These are phyloP conservation scores for Andinoacara biseriatus DNA, from an alignment of 2,113 vertebrate genomes.

Conservation along the genomic window DNA sequence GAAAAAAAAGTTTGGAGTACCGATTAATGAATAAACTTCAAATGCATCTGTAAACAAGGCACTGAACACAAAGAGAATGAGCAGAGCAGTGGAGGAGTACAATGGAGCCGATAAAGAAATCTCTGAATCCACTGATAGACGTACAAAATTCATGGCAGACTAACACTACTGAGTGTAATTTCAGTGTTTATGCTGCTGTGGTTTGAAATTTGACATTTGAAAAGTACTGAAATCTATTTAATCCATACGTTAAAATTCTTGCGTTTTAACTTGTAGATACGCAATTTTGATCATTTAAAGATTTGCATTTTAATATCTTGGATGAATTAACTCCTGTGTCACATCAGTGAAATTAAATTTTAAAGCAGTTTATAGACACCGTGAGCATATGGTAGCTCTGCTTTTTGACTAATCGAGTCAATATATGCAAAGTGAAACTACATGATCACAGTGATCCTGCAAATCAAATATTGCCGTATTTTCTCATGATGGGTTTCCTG, in stretches of 20 bases:
- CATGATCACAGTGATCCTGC: neutral
- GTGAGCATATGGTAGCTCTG: neutral
- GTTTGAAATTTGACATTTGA: neutral
- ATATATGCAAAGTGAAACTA: neutral
- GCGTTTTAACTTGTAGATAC: neutral
- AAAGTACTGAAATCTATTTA: neutral
- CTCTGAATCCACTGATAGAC: neutral
- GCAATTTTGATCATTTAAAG: neutral
- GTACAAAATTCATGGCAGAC: neutral
- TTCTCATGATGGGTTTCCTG: neutral
- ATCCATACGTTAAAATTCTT: neutral
- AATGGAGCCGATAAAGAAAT: constrained; percentile 11
- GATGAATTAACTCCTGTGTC: neutral
- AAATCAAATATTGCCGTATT: neutral
- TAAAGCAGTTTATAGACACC: neutral
- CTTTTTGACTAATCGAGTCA: neutral
- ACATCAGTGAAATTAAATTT: neutral
- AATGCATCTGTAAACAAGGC: constrained; percentile 43
- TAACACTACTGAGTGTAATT: neutral
- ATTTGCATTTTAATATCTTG: neutral
- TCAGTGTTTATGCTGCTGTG: neutral
- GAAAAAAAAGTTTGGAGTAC: constrained; percentile 34
- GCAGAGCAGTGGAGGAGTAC: neutral
- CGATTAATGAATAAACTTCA: constrained; percentile 38
- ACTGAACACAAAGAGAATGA: constrained; percentile 19